Evolutionary conservation across 1,140 invertebrate species (phyloP).

Genomic region (Arion vulgaris): DNA sequence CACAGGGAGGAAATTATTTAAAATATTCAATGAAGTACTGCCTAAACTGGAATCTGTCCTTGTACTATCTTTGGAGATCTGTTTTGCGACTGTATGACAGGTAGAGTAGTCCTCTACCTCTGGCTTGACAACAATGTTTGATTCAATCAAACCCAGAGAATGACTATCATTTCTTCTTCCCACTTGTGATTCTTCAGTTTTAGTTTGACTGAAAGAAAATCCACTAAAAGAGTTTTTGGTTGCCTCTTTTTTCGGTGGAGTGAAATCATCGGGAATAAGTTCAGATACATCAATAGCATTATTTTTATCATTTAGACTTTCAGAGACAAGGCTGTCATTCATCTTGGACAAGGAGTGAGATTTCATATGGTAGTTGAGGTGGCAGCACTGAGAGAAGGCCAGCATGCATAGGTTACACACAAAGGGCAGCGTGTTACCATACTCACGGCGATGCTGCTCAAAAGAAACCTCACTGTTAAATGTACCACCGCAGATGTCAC

Average conservation of each 20-base stretch:
- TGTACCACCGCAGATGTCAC: slow-evolving; percentile 37
- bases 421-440: slow-evolving; percentile 36
- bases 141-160: slow-evolving; percentile 4
- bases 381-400: slow-evolving; percentile 39
- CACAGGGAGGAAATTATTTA: not conserved
- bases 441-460: slow-evolving; percentile 37
- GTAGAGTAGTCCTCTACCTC: slow-evolving; percentile 14
- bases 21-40: not conserved
- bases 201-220: not conserved
- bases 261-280: slow-evolving; percentile 38
- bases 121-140: slow-evolving; percentile 26
- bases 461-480: slow-evolving; percentile 38
- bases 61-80: not conserved
- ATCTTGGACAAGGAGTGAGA: slow-evolving; percentile 31
- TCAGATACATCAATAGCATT: slow-evolving; percentile 34
- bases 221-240: not conserved
- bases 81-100: not conserved
- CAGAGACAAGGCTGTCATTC: slow-evolving; percentile 20
- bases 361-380: slow-evolving; percentile 43
- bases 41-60: not conserved
- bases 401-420: slow-evolving; percentile 40
- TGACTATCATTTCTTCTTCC: not conserved
- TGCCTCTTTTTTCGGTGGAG: slow-evolving; percentile 18
- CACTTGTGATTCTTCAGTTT: not conserved
- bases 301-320: slow-evolving; percentile 17